Evolutionary conservation across 1,140 invertebrate species (phyloP).

Genomic region (Trichogramma pretiosum): DNA sequence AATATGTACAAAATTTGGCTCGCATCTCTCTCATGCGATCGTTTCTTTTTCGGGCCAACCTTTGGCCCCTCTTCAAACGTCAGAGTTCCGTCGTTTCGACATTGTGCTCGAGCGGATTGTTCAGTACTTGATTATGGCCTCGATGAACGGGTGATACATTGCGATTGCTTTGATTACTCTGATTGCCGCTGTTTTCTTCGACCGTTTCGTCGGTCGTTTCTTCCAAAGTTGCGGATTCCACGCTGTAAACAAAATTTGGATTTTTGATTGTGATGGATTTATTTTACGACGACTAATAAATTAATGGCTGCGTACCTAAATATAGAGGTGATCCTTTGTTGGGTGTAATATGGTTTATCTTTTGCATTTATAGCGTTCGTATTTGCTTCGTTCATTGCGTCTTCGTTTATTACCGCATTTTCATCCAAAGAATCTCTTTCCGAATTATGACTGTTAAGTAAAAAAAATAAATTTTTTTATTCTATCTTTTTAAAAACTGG

Average conservation of each 20-base stretch:
- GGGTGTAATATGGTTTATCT: slow-evolving; percentile 55
- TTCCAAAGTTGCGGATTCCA: slow-evolving; percentile 22
- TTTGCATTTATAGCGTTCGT: slow-evolving; percentile 43
- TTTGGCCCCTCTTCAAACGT: slow-evolving; percentile 4
- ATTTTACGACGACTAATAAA: neutral
- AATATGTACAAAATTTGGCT: slow-evolving; percentile 16
- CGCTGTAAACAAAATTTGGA: slow-evolving; percentile 5
- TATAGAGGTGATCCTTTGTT: slow-evolving; percentile 44
- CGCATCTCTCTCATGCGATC: slow-evolving; percentile 2
- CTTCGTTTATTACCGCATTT: slow-evolving; percentile 64
- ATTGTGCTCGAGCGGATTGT: slow-evolving; percentile 60
- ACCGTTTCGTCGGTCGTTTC: slow-evolving; percentile 40
- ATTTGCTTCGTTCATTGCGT: slow-evolving; percentile 49
- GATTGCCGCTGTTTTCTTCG: slow-evolving; percentile 23
- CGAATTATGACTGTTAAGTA: slow-evolving; percentile 53
- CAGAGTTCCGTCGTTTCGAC: slow-evolving; percentile 78
- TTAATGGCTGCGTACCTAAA: slow-evolving; percentile 30
- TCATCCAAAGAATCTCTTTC: slow-evolving; percentile 81
- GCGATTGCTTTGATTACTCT: slow-evolving; percentile 38
- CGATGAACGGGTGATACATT: slow-evolving; percentile 45
- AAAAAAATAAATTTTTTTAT: slow-evolving; percentile 13
- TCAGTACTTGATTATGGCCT: slow-evolving; percentile 44
- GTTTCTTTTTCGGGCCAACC: neutral
- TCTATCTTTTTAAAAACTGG: too few relatives aligned
- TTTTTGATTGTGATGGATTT: neutral